Percentiles rank a stretch among this genome's conserved stretches.
Evolutionary conservation across 2,113 vertebrate genomes (phyloP).

Genomic region (Paradisaea rubra): DNA sequence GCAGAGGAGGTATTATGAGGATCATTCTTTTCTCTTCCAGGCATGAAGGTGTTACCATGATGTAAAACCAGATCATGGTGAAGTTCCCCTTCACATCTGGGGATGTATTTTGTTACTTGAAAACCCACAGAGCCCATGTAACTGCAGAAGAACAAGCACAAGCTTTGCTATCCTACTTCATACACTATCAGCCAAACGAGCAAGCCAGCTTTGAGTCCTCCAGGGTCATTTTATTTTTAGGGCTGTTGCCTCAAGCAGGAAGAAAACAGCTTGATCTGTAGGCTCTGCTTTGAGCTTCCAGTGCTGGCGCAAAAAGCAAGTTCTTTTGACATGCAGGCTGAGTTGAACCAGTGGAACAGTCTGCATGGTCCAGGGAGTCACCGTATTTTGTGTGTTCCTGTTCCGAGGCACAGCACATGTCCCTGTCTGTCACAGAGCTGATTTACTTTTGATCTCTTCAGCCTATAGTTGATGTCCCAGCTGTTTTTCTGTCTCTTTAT

Average conservation of each 20-base stretch:
- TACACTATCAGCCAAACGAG: conserved; percentile 1
- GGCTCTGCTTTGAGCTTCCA: conserved; percentile 30
- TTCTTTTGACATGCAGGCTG: background rate
- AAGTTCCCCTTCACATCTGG: background rate
- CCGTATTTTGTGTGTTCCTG: background rate
- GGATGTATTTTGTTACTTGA: background rate
- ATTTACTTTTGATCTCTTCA: background rate
- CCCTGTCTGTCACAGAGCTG: background rate
- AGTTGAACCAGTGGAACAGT: conserved; percentile 29
- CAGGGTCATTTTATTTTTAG: conserved; percentile 52
- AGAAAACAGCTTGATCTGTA: conserved; percentile 44
- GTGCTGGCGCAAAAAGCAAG: background rate
- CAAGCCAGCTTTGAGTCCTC: conserved; percentile 26
- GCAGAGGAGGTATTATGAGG: background rate
- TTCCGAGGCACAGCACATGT: background rate
- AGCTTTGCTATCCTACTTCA: background rate
- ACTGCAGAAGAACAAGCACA: background rate
- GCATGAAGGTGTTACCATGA: background rate
- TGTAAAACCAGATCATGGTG: background rate
- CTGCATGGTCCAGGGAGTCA: background rate
- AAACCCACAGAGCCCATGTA: background rate
- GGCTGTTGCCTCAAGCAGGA: conserved; percentile 34
- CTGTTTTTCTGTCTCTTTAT: conserved; percentile 13
- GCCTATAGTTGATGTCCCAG: background rate
- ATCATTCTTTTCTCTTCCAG: background rate